Evolutionary conservation across 2,113 vertebrate species (phyloP).

Genomic region (Rhea pennata): DNA sequence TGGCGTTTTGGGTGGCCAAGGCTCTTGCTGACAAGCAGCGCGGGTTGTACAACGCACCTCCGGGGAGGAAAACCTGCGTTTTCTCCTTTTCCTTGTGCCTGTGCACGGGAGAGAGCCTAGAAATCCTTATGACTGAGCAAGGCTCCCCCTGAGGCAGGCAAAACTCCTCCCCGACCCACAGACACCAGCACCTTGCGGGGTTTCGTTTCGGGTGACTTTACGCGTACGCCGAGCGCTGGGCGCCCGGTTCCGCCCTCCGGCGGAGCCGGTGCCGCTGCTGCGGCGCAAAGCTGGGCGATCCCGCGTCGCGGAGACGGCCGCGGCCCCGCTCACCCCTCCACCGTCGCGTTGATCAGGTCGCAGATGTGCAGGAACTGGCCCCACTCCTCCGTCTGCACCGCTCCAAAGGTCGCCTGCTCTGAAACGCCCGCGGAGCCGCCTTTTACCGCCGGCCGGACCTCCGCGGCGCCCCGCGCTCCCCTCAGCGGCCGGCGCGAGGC

Average conservation of each 20-base stretch:
- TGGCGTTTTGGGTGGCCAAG: too few relatives aligned
- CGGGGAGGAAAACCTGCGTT: fast-evolving
- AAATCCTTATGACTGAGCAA: not conserved
- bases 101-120: fast-evolving
- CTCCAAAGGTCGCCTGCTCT: slow-evolving; percentile 77
- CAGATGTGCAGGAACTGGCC: slow-evolving; percentile 84
- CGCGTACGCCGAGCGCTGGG: fast-evolving
- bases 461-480: too few relatives aligned
- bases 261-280: not conserved
- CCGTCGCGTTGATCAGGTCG: slow-evolving; percentile 76
- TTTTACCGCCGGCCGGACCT: not conserved
- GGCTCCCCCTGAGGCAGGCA: fast-evolving
- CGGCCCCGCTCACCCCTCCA: slow-evolving; percentile 75
- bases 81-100: fast-evolving
- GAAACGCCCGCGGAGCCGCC: slow-evolving; percentile 43
- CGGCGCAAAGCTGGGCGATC: fast-evolving
- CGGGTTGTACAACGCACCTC: fast-evolving
- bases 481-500: too few relatives aligned
- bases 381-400: slow-evolving; percentile 79
- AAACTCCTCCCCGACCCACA: not conserved
- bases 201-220: fast-evolving
- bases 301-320: not conserved
- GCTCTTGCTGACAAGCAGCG: not conserved
- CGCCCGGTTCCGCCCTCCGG: not conserved
- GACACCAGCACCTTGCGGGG: fast-evolving